phyloP scores from a whole-genome alignment of 1,140 invertebrate genomes.

The Drosophila insularis region DNA sequence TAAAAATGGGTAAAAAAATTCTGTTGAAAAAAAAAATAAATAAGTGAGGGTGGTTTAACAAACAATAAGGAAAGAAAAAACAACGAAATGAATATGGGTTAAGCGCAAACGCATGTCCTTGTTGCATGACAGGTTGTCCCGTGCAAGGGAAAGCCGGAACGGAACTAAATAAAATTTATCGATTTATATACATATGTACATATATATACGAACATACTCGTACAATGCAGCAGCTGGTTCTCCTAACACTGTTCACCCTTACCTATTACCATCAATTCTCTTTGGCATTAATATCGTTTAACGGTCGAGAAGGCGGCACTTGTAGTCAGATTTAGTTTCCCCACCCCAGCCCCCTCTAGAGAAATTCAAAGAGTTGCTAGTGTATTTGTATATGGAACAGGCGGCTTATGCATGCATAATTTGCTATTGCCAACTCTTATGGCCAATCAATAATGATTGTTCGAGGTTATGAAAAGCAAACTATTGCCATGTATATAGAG shows the following conservation, averaged over 20 bases:
- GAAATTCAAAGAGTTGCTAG: conserved; percentile 45
- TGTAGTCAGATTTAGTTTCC: conserved; percentile 36
- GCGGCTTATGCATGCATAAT: conserved; percentile 61
- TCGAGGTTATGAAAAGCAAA: conserved; percentile 51
- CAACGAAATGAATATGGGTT: conserved; percentile 55
- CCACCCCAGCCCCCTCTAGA: conserved; percentile 25
- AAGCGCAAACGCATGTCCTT: conserved; percentile 71
- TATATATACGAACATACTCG: not conserved
- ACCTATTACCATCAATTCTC: not conserved
- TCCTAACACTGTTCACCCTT: conserved; percentile 21
- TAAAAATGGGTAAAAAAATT: conserved; percentile 26
- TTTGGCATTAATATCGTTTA: conserved; percentile 63
- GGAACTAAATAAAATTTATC: conserved; percentile 78
- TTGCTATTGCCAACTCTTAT: conserved; percentile 32
- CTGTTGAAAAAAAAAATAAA: conserved; percentile 35
- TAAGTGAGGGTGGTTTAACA: conserved; percentile 27
- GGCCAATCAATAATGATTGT: conserved; percentile 63
- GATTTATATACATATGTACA: conserved; percentile 59
- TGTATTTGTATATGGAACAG: conserved; percentile 24
- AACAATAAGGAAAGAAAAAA: conserved; percentile 17
- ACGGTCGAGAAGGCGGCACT: conserved; percentile 11
- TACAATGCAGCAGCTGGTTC: not conserved
- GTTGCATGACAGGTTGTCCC: conserved; percentile 36
- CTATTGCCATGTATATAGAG: conserved; percentile 14
- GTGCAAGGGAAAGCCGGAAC: conserved; percentile 35